Percentiles rank a stretch among this genome's conserved stretches.
These are phyloP conservation scores for Athalia rosae DNA, from an alignment of 2,888 invertebrate genomes.

Conservation along the genomic window DNA sequence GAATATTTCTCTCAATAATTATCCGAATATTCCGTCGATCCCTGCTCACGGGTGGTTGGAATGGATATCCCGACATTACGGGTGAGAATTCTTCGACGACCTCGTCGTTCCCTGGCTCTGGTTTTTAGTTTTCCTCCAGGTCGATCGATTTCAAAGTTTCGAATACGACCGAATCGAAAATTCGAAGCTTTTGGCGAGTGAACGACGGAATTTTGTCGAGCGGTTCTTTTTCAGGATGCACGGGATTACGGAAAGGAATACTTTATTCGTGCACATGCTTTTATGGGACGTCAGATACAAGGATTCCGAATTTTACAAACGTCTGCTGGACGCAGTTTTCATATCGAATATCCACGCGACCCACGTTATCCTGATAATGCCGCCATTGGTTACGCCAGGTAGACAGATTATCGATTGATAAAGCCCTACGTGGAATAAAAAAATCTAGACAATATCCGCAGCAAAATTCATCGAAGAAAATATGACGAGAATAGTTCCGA, in stretches of 20 bases:
- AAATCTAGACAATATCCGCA: neutral
- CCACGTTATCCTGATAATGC: conserved; percentile 76
- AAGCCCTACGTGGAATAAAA: neutral
- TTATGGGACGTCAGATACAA: conserved; percentile 76
- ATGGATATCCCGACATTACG: conserved; percentile 78
- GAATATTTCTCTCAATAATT: conserved; percentile 70
- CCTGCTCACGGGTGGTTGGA: conserved; percentile 77
- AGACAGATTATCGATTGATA: conserved; percentile 61
- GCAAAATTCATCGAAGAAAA: conserved; percentile 64
- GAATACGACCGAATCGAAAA: too few relatives aligned
- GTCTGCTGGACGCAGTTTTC: conserved; percentile 74
- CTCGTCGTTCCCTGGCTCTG: too few relatives aligned
- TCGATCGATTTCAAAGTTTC: too few relatives aligned
- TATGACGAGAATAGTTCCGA: conserved; percentile 65
- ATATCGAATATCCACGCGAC: conserved; percentile 75
- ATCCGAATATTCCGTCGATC: conserved; percentile 77
- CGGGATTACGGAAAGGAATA: conserved; percentile 75
- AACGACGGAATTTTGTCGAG: too few relatives aligned
- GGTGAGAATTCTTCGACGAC: conserved; percentile 64
- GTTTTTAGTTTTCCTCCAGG: too few relatives aligned
- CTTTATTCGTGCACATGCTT: conserved; percentile 78
- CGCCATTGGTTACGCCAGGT: conserved; percentile 71
- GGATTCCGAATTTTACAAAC: conserved; percentile 65
- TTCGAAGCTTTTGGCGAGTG: too few relatives aligned
- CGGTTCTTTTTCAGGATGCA: conserved; percentile 69